Evolutionary conservation across 53 echinoderm and acorn worm genomes (phyloP).

Genomic region (Antedon mediterranea): DNA sequence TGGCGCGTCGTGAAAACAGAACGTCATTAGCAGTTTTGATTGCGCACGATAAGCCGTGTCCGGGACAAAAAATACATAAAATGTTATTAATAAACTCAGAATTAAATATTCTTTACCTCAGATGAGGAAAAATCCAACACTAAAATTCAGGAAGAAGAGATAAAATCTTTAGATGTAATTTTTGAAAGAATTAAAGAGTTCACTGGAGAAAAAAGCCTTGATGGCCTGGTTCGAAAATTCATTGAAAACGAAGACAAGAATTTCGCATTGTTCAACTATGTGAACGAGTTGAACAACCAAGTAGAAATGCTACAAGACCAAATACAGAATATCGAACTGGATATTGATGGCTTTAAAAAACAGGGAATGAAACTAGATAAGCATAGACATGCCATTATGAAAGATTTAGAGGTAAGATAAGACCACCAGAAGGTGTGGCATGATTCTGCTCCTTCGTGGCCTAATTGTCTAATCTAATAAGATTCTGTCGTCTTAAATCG

Average conservation of each 20-base stretch:
- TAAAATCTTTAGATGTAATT: slow-evolving; percentile 37
- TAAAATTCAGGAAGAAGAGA: slow-evolving; percentile 30
- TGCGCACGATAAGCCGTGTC: too few relatives aligned
- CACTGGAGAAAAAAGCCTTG: slow-evolving; percentile 38
- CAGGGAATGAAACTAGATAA: slow-evolving; percentile 64
- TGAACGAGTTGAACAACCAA: slow-evolving; percentile 85
- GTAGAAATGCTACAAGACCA: slow-evolving; percentile 59
- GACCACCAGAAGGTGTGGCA: too few relatives aligned
- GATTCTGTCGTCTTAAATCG: too few relatives aligned
- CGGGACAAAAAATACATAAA: too few relatives aligned
- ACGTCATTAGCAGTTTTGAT: too few relatives aligned
- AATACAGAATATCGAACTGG: slow-evolving; percentile 31
- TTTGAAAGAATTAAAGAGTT: slow-evolving; percentile 30
- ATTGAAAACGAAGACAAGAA: slow-evolving; percentile 76
- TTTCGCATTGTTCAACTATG: slow-evolving; percentile 95
- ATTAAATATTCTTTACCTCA: neutral
- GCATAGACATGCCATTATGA: slow-evolving; percentile 55
- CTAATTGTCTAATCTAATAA: too few relatives aligned
- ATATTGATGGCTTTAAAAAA: slow-evolving; percentile 55
- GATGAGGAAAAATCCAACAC: slow-evolving; percentile 44
- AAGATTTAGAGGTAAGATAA: slow-evolving; percentile 60
- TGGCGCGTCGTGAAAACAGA: too few relatives aligned
- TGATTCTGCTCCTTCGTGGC: too few relatives aligned
- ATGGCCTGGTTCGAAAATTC: slow-evolving; percentile 60
- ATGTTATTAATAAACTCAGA: neutral